Percentiles rank a stretch among this genome's conserved stretches.
These are phyloP conservation scores for Leptinotarsa texana DNA, from an alignment of 1,140 invertebrate genomes.

Conservation along the genomic window DNA sequence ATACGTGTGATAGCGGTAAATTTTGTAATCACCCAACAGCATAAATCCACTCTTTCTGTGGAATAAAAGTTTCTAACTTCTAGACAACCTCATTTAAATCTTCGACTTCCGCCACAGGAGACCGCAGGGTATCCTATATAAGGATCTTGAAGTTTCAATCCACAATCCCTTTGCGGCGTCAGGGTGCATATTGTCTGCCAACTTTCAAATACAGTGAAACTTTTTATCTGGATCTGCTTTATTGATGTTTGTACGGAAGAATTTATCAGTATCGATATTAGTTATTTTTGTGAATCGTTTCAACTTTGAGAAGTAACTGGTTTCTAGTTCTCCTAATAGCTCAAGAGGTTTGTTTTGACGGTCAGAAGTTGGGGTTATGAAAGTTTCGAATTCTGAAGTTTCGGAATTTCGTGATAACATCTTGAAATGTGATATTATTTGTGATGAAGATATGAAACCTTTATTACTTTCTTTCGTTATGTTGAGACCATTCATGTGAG, in stretches of 20 bases:
- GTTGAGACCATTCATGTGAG: no score
- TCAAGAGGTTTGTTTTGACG: not conserved
- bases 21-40: not conserved
- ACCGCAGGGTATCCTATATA: not conserved
- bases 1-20: no score
- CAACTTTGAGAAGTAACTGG: not conserved
- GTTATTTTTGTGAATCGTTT: constrained; percentile 5
- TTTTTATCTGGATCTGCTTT: not conserved
- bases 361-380: not conserved
- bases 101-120: not conserved
- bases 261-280: constrained; percentile 6
- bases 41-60: not conserved
- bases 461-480: no score
- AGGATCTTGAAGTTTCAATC: not conserved
- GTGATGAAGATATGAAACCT: no score
- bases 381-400: not conserved
- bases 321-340: not conserved
- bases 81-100: not conserved
- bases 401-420: not conserved
- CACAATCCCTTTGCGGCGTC: not conserved
- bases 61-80: not conserved
- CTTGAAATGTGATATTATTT: no score
- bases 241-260: constrained; percentile 1
- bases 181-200: constrained; percentile 10
- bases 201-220: constrained; percentile 2